Evolutionary conservation across 2,888 invertebrate species (phyloP), one percentile per base, ranked within the genome.

Genomic region (Platycnemis pennipes): DNA sequence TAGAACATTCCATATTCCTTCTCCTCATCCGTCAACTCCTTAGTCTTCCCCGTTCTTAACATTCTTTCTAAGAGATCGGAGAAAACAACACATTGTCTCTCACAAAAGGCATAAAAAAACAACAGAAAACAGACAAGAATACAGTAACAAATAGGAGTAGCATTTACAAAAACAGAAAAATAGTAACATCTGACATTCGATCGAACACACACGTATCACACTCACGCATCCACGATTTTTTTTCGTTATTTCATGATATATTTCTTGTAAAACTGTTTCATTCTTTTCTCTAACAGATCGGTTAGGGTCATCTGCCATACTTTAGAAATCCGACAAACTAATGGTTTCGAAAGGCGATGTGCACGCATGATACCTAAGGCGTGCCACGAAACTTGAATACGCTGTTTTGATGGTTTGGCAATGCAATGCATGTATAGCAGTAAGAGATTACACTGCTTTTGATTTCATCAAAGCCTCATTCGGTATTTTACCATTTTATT

Each of bases 71-170:
- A 42, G 56, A 91, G 44, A 91, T 63, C 63, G 91, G 63, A 91
- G 63, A 91, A 37, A 37, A 37, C 77, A 77, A 77, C 77, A 77
- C 77, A 91, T 63, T 69, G 22, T 91, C 63, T 69, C 45, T 37
- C 31, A 31, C 63, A 45, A 37, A 89, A 63, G 63, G 63, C 42
- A 44, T 69, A 56, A 63, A 77, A 63, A 77, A 89, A 89, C 56
- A 91, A 91, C 91, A 91, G 91, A 91, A 91, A 91, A 91, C 91
- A 91, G 91, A 91, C 63, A 91, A 91, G 91, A 63, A 56, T 91
- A 91, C 44, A 91, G 44, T 91, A 91, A 91, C 91, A 91, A 91
- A 91, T 63, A 91, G 63, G 69, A 91, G 37, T 77, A 69, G 91
- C 91, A 56, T 91, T 91, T 69, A 63, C 31, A 91, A 63, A 91